These are phyloP conservation scores for Agrotis segetum DNA, from an alignment of 2,888 invertebrate species.

Conservation along the genomic window DNA sequence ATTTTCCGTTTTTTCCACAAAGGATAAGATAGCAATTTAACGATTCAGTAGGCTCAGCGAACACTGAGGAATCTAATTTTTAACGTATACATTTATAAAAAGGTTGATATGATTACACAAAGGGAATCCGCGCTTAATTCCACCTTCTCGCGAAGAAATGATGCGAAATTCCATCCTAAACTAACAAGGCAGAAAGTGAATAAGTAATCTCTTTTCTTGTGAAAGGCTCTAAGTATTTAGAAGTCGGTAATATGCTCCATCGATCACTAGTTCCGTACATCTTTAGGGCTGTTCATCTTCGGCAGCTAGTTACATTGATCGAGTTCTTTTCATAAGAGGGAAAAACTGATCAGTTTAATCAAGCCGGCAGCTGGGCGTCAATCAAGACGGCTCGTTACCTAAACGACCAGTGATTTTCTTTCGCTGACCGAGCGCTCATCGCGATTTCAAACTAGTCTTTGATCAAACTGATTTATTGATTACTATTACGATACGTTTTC, in stretches of 20 bases:
- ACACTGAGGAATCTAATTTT: conserved; percentile 44
- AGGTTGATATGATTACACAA: conserved; percentile 56
- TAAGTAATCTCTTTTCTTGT: conserved; percentile 63
- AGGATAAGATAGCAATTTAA: conserved; percentile 39
- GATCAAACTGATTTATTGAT: conserved; percentile 59
- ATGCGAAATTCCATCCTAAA: conserved; percentile 36
- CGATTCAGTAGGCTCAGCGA: conserved; percentile 29
- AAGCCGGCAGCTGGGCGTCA: conserved; percentile 82
- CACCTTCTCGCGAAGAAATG: conserved; percentile 22
- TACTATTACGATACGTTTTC: conserved; percentile 33
- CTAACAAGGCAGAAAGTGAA: conserved; percentile 33
- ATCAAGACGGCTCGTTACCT: conserved; percentile 86
- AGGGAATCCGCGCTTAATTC: conserved; percentile 39
- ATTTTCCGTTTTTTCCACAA: conserved; percentile 34
- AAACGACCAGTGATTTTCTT: conserved; percentile 87
- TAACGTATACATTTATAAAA: conserved; percentile 52
- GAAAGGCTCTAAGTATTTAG: conserved; percentile 45
- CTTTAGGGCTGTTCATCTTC: conserved; percentile 69
- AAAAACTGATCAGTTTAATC: conserved; percentile 89
- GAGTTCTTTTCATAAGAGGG: conserved; percentile 84
- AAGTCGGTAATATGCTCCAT: conserved; percentile 49
- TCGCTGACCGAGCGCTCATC: conserved; percentile 82
- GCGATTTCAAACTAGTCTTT: conserved; percentile 78
- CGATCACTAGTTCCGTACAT: conserved; percentile 58
- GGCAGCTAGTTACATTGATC: conserved; percentile 78